Conservation (phyloP, 2,113 vertebrate genomes). For the Pedetes capensis region DNA sequence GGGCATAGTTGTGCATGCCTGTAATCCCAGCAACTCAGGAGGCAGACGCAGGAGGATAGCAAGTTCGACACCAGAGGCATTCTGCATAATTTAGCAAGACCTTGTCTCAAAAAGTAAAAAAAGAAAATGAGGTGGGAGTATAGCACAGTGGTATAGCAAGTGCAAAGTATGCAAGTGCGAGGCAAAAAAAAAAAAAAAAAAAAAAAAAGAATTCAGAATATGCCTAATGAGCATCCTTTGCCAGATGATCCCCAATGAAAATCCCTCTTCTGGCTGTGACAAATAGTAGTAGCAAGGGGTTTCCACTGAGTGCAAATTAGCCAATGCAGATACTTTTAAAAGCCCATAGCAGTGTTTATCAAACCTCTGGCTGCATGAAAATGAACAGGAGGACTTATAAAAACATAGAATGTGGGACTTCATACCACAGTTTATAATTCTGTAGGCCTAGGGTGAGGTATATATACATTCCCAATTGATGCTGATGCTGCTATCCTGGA, state of each 20-base stretch:
- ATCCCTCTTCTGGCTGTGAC: background rate
- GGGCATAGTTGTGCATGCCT: no score
- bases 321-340: background rate
- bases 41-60: no score
- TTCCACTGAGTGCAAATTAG: background rate
- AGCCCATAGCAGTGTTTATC: background rate
- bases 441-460: background rate
- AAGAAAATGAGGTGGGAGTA: no score
- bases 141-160: no score
- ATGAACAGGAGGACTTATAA: background rate
- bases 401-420: background rate
- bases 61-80: no score
- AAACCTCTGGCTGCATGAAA: background rate
- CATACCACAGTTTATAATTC: background rate
- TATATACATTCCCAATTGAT: background rate
- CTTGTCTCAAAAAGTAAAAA: no score
- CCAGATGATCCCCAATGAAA: background rate
- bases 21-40: no score
- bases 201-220: no score
- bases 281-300: background rate
- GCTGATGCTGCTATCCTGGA: background rate
- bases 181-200: no score
- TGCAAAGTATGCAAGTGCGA: no score
- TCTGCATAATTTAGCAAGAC: no score
- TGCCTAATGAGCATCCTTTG: background rate